Evolutionary conservation across 2,797 vertebrate species (phyloP), one percentile per base, ranked within the genome.

Genomic region (Galagoides demidoff): DNA sequence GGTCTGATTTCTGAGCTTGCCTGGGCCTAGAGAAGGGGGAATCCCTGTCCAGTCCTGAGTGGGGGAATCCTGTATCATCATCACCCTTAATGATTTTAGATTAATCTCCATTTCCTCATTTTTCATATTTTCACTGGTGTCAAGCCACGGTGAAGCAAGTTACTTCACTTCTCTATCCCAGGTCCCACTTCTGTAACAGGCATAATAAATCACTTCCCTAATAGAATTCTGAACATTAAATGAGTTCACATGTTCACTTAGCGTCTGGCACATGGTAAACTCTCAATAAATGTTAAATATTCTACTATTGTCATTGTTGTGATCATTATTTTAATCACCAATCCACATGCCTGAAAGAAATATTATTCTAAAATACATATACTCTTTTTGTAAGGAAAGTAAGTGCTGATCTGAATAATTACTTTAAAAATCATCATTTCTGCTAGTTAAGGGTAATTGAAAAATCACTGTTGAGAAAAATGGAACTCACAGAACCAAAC

Each of bases 401-500:
- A 91, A 82, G 82, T 76, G n/a, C 23, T 76, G 39, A 70, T 22
- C 17, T 25, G 5, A 82, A 68, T 79, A 63, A 52, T 82, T 82
- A 49, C 76, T 74, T 94, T 52, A 29, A 68, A 92, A 90, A 66
- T 45, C 34, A 49, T 70, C 66, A 57, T 93, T 81, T 90, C 49
- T 90, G 31, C 57, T 55, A 94, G 5, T 63, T 73, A 39, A 70
- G 13, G 25, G 13, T 92, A 87, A 83, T 1, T 83, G 37, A 78
- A 86, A 90, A 83, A 68, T 64, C 61, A 77, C 52, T 55, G 7
- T 74, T 57, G 7, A 95, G 29, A 64, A 89, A 89, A 70, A 52
- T 4, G 66, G 19, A 77, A 83, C 1, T 59, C 17, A 64, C 19
- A 81, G 39, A 92, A 52, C 34, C 59, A 92, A 71, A 66, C 76